Percentiles rank a stretch among this genome's conserved stretches.
These are phyloP conservation scores for Asobara japonica DNA, from an alignment of 1,140 invertebrate species.

Conservation along the genomic window DNA sequence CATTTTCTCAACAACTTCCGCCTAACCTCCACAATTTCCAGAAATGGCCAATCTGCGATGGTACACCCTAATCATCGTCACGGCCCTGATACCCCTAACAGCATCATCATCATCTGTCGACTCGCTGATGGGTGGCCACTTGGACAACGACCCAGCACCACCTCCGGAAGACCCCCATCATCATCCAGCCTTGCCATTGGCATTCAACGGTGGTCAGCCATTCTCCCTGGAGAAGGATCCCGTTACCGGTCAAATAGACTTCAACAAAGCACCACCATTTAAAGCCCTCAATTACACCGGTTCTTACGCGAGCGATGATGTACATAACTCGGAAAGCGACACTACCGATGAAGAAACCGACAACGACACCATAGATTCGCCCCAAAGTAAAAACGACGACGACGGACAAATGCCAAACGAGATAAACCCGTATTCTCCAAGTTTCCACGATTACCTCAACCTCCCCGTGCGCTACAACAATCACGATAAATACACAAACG, in stretches of 20 bases:
- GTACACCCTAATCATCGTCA: neutral
- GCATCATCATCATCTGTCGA: slow-evolving; percentile 5
- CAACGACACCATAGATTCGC: slow-evolving; percentile 8
- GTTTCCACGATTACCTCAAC: slow-evolving; percentile 76
- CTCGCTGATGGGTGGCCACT: slow-evolving; percentile 51
- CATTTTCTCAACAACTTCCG: no score
- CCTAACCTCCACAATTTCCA: neutral
- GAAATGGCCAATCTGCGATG: neutral
- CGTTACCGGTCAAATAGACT: slow-evolving; percentile 73
- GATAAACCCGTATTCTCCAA: slow-evolving; percentile 69
- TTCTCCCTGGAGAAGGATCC: slow-evolving; percentile 77
- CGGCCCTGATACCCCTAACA: neutral
- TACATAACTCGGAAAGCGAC: slow-evolving; percentile 39
- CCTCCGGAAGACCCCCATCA: slow-evolving; percentile 30
- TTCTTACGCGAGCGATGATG: slow-evolving; percentile 57
- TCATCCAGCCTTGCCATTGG: slow-evolving; percentile 56
- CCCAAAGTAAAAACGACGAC: slow-evolving; percentile 52
- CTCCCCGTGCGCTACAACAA: slow-evolving; percentile 75
- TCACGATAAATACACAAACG: slow-evolving; percentile 68
- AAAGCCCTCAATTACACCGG: slow-evolving; percentile 65
- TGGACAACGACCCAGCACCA: slow-evolving; percentile 43
- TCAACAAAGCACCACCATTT: slow-evolving; percentile 63
- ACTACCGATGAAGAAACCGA: slow-evolving; percentile 23
- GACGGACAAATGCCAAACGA: slow-evolving; percentile 63
- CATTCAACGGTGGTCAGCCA: slow-evolving; percentile 76